Evolutionary conservation across 2,113 vertebrate species (phyloP), one percentile per base, ranked within the genome.

Genomic region (Etia nguti): DNA sequence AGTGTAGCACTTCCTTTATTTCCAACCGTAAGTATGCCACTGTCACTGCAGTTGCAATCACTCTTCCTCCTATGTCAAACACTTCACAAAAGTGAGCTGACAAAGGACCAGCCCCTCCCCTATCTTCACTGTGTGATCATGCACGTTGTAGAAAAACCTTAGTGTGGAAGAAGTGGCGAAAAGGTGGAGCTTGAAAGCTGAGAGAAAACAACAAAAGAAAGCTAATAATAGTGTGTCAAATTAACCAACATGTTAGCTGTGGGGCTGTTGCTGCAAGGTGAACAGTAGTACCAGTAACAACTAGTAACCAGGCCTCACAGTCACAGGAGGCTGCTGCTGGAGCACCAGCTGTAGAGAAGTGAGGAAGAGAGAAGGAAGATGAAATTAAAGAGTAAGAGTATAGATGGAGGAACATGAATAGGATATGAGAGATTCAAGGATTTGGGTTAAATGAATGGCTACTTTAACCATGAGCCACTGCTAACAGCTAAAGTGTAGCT

Each of bases 1-100:
- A 52, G 50, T 52, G 50, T 8, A 52, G n/a, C 2, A 86, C 88
- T 89, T 92, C 85, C 92, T 52, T 38, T 81, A n/a, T 73, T 4
- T 2, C 4, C 55, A 24, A 18, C 18, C 0, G 6, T 24, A 3
- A 55, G 36, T 43, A 36, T 26, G 7, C 0, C 34, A 16, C 5
- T 6, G 2, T 22, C n/a, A 55, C 54, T 55, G n/a, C 4, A 48
- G 10, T 16, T 65, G 0, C 54, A 20, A 20, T n/a, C 5, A 24
- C 2, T 57, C 80, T 57, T 92, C 62, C 50, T 52, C 16, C 5
- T 38, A 36, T n/a, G 60, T 38, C 18, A 10, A 62, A 43, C 9
- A n/a, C 9, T 79, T 79, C 18, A 79, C 31, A n/a, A 15, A 20
- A 41, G 29, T 6, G n/a, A 20, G 20, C 20, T 52, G 8, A 52